phyloP scores from a whole-genome alignment of 92 coral and sea anemone species.

The Parazoanthus swiftii region DNA sequence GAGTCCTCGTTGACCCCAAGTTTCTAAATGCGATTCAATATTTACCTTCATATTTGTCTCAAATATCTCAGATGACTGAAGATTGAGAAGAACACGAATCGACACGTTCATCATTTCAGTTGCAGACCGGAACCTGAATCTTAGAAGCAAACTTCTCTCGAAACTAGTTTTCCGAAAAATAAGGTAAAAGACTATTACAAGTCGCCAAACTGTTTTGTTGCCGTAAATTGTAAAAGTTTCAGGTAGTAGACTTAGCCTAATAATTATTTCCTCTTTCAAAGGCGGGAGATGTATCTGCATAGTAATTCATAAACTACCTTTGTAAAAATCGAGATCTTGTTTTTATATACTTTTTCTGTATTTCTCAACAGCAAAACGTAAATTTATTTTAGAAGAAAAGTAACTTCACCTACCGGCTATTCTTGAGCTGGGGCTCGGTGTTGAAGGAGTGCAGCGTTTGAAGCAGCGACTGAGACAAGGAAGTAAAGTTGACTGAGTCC shows the following conservation, averaged over 20 bases:
- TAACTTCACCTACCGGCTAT: not conserved
- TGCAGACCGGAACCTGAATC: not conserved
- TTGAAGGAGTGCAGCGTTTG: not conserved
- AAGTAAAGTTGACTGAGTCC: not conserved
- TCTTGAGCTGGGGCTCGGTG: not conserved
- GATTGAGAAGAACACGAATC: conserved; percentile 17
- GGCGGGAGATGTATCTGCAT: not conserved
- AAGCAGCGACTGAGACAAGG: not conserved
- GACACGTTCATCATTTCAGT: conserved; percentile 5
- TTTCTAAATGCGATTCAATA: not conserved
- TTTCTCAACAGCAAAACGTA: not conserved
- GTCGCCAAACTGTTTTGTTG: not conserved
- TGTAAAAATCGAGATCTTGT: not conserved
- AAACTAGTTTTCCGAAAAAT: not conserved
- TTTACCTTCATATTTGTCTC: conserved; percentile 1
- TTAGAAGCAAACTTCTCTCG: not conserved
- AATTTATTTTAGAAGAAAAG: not conserved
- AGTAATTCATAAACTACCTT: too few species aligned
- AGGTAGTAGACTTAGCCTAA: not conserved
- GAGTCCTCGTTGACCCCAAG: not conserved
- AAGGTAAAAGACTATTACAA: not conserved
- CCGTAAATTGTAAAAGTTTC: not conserved
- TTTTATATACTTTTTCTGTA: too few species aligned
- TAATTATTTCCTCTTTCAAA: not conserved
- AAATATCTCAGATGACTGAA: not conserved